Conservation (phyloP, 2,888 invertebrate genomes). For the Melanostoma scalare region DNA sequence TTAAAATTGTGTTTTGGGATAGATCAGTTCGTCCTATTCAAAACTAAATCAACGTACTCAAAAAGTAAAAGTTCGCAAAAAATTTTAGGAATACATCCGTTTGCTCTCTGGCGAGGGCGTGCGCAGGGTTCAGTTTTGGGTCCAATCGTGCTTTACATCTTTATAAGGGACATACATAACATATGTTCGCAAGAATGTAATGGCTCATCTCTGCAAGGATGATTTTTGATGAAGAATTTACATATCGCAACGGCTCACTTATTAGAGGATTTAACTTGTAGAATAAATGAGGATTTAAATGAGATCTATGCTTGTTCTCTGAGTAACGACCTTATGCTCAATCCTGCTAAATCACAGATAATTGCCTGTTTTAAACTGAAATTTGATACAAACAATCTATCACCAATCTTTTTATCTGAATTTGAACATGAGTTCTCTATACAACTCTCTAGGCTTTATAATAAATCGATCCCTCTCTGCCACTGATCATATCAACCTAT, state of each 20-base stretch:
- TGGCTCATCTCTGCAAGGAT: too few relatives aligned
- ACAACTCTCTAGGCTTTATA: too few relatives aligned
- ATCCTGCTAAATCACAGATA: too few relatives aligned
- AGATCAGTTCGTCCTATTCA: too few relatives aligned
- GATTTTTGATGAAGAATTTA: background rate
- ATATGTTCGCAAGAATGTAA: background rate
- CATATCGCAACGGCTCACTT: background rate
- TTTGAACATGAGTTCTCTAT: background rate
- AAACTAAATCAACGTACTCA: too few relatives aligned
- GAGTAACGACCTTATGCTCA: slow-evolving; percentile 1
- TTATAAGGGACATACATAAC: background rate
- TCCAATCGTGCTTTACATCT: background rate
- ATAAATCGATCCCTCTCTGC: too few relatives aligned
- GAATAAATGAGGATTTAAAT: slow-evolving; percentile 1
- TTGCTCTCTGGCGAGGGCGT: too few relatives aligned
- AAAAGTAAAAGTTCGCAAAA: too few relatives aligned
- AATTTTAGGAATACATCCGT: too few relatives aligned
- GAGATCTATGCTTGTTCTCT: background rate
- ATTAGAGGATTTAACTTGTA: background rate
- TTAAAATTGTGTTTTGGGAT: too few relatives aligned
- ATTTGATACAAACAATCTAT: background rate
- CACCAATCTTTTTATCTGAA: background rate
- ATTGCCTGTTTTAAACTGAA: background rate
- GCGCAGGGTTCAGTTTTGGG: too few relatives aligned
- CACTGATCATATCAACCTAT: too few relatives aligned